Base-by-base conservation (phyloP, 2,797 vertebrate genomes). In the Remorina albescens region DNA sequence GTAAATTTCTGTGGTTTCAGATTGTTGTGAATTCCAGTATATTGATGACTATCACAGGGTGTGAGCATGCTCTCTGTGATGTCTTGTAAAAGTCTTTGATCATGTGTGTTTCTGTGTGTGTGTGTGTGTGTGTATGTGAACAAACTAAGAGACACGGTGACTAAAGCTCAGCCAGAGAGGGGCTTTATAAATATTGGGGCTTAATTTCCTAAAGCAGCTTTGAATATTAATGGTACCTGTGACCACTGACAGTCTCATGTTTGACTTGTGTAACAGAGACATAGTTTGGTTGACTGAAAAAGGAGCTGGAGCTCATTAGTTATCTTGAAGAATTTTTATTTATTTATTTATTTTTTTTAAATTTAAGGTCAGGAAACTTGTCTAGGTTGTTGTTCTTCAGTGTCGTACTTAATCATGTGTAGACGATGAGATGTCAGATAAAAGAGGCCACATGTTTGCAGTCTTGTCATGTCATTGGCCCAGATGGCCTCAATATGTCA, bases 181-280 rank as follows among this genome's bases (percentile, higher is more conserved):
- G n/a, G n/a, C n/a, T n/a, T n/a, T n/a, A n/a, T n/a, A 88, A 86
- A 84, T 80, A 74, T 73, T 30, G 57, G 5, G 28, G 26, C 46
- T 71, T 78, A 18, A 84, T 78, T 84, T 84, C 73, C 68, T 73
- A 68, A 60, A 86, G 64, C 25, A 34, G 28, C 26, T 21, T 37
- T 63, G 58, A 67, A 65, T 79, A 81, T 81, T 83, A 76, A 76
- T 62, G 65, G 74, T 51, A 74, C 60, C 49, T 69, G 63, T 78
- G 42, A 76, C 70, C 67, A 50, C 51, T 36, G 63, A 65, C 46
- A 19, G 21, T 30, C 34, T 72, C 19, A 32, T 39, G 42, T 42
- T 28, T 51, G 44, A 57, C 32, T 15, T 50, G 47, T 54, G 60
- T 68, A 37, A 69, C 41, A 12, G n/a, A 16, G 25, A 49, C 5